Percentiles rank a stretch among this genome's conserved stretches.
phyloP scores from a whole-genome alignment of 2,888 invertebrate genomes.

The Plebejus anna region DNA sequence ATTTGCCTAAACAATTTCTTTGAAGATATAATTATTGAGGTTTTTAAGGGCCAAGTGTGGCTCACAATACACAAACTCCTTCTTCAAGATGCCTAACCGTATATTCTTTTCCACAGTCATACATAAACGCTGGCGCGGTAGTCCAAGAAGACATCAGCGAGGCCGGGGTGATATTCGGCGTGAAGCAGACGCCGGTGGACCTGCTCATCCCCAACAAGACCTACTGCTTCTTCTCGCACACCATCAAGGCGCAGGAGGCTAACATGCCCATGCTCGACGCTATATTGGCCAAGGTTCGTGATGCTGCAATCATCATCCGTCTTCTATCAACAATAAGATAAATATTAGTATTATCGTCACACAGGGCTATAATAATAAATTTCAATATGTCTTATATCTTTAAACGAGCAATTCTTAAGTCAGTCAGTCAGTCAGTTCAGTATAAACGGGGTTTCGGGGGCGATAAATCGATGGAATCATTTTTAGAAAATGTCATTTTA shows the following conservation, averaged over 20 bases:
- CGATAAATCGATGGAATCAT: no score
- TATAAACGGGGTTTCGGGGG: no score
- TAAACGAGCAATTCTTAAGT: no score
- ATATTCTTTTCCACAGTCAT: constrained; percentile 79
- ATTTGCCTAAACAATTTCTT: no score
- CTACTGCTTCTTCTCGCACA: constrained; percentile 99
- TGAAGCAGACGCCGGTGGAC: constrained; percentile 96
- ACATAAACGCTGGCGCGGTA: constrained; percentile 94
- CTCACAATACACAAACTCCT: neutral
- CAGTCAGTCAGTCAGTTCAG: no score
- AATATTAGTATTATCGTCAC: no score
- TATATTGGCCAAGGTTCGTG: constrained; percentile 89
- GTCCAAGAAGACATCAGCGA: constrained; percentile 98
- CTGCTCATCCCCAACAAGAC: constrained; percentile 97
- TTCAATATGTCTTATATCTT: no score
- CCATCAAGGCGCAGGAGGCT: constrained; percentile 98
- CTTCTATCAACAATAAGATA: no score
- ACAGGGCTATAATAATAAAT: no score
- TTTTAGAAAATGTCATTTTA: no score
- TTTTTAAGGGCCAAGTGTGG: no score
- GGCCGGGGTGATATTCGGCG: constrained; percentile 97
- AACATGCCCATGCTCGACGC: constrained; percentile 99
- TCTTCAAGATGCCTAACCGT: neutral
- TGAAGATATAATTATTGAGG: no score
- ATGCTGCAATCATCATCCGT: neutral